Evolutionary conservation across 2,797 vertebrate genomes (phyloP).

Genomic region (Tachyglossus aculeatus): DNA sequence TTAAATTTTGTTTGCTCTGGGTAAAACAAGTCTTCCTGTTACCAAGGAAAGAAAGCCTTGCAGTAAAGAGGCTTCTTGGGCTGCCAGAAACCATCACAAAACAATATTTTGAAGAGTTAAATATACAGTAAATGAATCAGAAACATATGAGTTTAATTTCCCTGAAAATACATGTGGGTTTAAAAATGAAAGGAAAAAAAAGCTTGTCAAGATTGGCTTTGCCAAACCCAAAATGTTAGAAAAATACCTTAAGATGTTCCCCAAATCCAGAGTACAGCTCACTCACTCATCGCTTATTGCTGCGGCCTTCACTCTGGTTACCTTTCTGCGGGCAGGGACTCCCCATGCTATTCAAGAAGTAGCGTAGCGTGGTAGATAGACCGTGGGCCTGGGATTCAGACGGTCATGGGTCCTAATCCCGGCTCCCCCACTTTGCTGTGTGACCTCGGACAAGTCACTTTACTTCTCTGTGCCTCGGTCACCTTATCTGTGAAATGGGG

Average conservation of each 20-base stretch:
- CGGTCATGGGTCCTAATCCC: too few species aligned
- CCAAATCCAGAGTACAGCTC: slow-evolving; percentile 46
- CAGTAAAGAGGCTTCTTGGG: slow-evolving; percentile 47
- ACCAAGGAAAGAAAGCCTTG: slow-evolving; percentile 43
- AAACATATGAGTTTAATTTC: slow-evolving; percentile 69
- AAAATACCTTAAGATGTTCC: slow-evolving; percentile 65
- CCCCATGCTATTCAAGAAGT: slow-evolving; percentile 9
- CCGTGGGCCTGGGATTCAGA: not conserved
- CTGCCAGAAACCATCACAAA: slow-evolving; percentile 64
- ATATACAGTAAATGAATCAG: slow-evolving; percentile 68
- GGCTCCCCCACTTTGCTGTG: too few species aligned
- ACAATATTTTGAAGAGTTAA: slow-evolving; percentile 69
- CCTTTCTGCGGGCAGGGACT: slow-evolving; percentile 14
- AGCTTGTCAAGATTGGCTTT: slow-evolving; percentile 43
- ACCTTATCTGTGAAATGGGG: too few species aligned
- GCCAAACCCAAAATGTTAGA: slow-evolving; percentile 69
- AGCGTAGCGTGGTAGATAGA: not conserved
- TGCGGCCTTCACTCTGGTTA: slow-evolving; percentile 4
- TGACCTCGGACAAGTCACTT: too few species aligned
- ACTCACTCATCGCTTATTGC: slow-evolving; percentile 46
- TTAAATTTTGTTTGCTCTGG: slow-evolving; percentile 1
- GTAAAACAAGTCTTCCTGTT: slow-evolving; percentile 49
- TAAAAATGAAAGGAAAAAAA: slow-evolving; percentile 64
- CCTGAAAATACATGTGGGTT: slow-evolving; percentile 66
- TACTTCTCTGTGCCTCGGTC: too few species aligned